These are phyloP conservation scores for Cebidichthys violaceus DNA, from an alignment of 2,113 vertebrate genomes.

Conservation along the genomic window DNA sequence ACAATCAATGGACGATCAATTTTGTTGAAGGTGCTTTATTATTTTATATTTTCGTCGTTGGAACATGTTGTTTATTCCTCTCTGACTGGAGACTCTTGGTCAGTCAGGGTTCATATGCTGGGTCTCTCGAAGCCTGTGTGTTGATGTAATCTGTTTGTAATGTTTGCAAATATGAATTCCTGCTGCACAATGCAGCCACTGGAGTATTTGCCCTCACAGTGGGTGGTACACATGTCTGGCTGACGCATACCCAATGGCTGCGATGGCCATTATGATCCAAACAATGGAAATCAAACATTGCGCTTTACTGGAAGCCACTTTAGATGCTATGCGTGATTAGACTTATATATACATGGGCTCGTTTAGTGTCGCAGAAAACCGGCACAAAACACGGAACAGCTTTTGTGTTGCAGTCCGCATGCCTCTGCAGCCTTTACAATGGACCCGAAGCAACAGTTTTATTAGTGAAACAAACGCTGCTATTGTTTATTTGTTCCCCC, in stretches of 20 bases:
- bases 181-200: conserved; percentile 81
- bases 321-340: conserved; percentile 84
- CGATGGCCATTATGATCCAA: conserved; percentile 77
- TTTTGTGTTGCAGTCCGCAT: conserved; percentile 74
- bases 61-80: conserved; percentile 42
- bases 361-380: conserved; percentile 68
- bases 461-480: conserved; percentile 73
- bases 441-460: conserved; percentile 61
- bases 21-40: neutral
- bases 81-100: conserved; percentile 25
- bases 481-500: conserved; percentile 69
- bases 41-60: neutral
- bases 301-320: conserved; percentile 79
- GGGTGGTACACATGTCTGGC: conserved; percentile 76
- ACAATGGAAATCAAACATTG: conserved; percentile 84
- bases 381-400: conserved; percentile 84
- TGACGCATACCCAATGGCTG: conserved; percentile 63
- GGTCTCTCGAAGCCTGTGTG: conserved; percentile 43
- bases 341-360: conserved; percentile 69
- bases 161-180: conserved; percentile 81
- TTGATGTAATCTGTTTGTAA: conserved; percentile 77
- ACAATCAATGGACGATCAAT: neutral
- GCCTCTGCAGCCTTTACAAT: conserved; percentile 71
- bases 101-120: conserved; percentile 31
- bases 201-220: conserved; percentile 75